These are phyloP conservation scores for Drosophila hamatofila DNA, from an alignment of 2,888 invertebrate species.

Conservation along the genomic window DNA sequence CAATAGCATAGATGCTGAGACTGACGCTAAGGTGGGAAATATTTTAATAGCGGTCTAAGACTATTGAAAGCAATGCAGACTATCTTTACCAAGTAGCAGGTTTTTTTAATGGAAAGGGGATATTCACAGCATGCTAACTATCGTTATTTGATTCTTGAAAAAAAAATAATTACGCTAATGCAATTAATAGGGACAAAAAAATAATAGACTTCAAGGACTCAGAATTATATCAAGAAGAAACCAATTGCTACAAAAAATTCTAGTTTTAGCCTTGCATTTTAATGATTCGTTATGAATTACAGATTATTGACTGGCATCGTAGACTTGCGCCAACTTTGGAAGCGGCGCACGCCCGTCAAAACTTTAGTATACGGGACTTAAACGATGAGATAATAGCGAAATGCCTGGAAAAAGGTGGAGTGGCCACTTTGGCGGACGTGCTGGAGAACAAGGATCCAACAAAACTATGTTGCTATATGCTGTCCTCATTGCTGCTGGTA, in stretches of 20 bases:
- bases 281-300: neutral
- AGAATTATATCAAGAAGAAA: neutral
- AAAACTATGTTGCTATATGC: constrained; percentile 72
- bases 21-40: constrained; percentile 42
- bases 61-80: too few species aligned
- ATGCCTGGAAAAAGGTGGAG: constrained; percentile 55
- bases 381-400: constrained; percentile 80
- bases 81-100: too few species aligned
- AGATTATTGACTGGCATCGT: constrained; percentile 83
- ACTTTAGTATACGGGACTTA: constrained; percentile 82
- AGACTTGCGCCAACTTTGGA: constrained; percentile 81
- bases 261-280: neutral
- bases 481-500: constrained; percentile 82
- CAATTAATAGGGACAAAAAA: neutral
- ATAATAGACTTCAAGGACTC: neutral
- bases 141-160: too few species aligned
- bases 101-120: too few species aligned
- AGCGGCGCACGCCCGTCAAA: constrained; percentile 81
- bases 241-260: neutral
- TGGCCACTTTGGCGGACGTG: constrained; percentile 70
- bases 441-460: constrained; percentile 76
- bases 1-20: constrained; percentile 44
- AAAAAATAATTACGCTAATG: too few species aligned
- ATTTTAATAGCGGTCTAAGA: too few species aligned
- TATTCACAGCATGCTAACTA: too few species aligned